Base-by-base conservation (phyloP, 2,888 invertebrate species). In the Coremacera marginata region DNA sequence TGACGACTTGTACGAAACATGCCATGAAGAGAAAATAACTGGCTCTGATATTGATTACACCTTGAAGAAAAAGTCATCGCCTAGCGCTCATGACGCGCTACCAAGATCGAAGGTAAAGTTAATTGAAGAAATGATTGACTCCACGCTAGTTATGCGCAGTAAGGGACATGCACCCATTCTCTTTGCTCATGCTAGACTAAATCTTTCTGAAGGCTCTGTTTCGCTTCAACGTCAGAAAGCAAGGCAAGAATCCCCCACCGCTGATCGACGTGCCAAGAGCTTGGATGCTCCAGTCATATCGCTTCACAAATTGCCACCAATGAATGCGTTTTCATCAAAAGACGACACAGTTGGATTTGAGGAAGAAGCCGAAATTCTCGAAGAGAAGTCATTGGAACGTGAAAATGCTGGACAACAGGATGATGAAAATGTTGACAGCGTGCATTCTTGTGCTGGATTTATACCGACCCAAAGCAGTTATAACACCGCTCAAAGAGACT, bases 311-410 rank as follows among this genome's bases (percentile, higher is more conserved):
- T 89, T 96, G 60, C 96, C 96, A 19, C 94, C 95, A 8, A 93
- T 95, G 88, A 95, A 95, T 88, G 95, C 96, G 0, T 95, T 96
- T 87, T 96, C 96, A 2, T 95, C 95, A 31, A 96, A 96, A 89
- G 96, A 96, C 86, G 96, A 96, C 86, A 96, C 96, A 0, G 93
- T 96, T 0, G 96, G 94, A 83, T 92, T 92, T 78, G 94, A 95
- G 81, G 93, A 93, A 86, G 92, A 92, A 87, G 92, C 91, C 0
- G 92, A 91, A 83, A 90, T 92, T 80, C 88, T 92, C 2, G 92
- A 92, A 86, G 92, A 92, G 79, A 93, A 93, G 84, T 88, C 91
- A 0, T 85, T 92, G n/a, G 85, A 85, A 63, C 84, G 84, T 0
- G 83, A 84, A 14, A 82, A 81, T 72, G 82, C 86, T 31, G 90